Percentiles rank a stretch among this genome's conserved stretches.
These are phyloP conservation scores for Monarcha castaneiventris DNA, from an alignment of 2,113 vertebrate genomes.

Conservation along the genomic window DNA sequence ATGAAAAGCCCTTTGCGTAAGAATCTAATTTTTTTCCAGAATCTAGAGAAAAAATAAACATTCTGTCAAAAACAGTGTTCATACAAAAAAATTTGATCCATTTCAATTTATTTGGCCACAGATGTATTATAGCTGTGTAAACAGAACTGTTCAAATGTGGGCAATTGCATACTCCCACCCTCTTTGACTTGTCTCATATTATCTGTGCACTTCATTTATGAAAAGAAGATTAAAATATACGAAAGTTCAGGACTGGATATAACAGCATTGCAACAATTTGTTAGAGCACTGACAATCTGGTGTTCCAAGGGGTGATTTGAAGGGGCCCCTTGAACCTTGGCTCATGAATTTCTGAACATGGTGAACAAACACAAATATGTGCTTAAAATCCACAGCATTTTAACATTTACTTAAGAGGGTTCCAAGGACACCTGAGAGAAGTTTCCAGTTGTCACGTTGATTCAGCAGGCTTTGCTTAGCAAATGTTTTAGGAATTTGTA, in stretches of 20 bases:
- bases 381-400: background rate
- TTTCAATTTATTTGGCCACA: background rate
- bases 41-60: background rate
- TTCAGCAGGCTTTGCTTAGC: background rate
- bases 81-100: background rate
- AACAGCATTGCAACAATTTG: background rate
- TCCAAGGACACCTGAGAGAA: background rate
- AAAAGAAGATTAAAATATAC: background rate
- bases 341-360: background rate
- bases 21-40: background rate
- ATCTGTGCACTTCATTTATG: background rate
- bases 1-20: background rate
- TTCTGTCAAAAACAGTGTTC: background rate
- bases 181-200: background rate
- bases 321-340: background rate
- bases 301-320: background rate
- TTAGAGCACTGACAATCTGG: background rate
- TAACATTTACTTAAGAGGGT: background rate
- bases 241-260: background rate
- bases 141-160: background rate
- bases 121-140: background rate
- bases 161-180: background rate
- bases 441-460: background rate
- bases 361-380: background rate
- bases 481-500: background rate